phyloP scores from a whole-genome alignment of 2,888 invertebrate species.

The Apamea epomidion region DNA sequence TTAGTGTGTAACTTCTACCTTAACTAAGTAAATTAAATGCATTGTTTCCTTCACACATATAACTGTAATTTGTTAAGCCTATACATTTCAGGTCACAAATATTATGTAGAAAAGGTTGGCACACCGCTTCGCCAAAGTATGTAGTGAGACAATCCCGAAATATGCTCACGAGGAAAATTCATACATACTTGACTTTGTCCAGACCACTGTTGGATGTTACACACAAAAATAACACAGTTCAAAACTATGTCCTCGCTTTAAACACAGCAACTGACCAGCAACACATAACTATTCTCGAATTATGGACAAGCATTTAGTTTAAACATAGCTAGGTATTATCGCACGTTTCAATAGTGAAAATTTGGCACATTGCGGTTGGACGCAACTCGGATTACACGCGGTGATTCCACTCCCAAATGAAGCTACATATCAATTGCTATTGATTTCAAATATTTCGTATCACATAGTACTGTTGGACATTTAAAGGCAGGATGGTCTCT shows the following conservation, averaged over 20 bases:
- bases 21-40: slow-evolving; percentile 2
- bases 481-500: slow-evolving; percentile 22
- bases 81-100: slow-evolving; percentile 5
- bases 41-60: background rate
- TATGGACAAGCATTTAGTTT: slow-evolving; percentile 21
- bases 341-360: slow-evolving; percentile 64
- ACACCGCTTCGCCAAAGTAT: slow-evolving; percentile 6
- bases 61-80: background rate
- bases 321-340: slow-evolving; percentile 28
- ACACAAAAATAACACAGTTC: slow-evolving; percentile 5
- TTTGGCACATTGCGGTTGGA: slow-evolving; percentile 58
- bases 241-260: slow-evolving; percentile 24
- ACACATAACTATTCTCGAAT: slow-evolving; percentile 21
- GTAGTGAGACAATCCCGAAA: slow-evolving; percentile 11
- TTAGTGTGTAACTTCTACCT: background rate
- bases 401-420: slow-evolving; percentile 59
- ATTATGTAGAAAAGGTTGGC: background rate
- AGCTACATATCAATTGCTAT: slow-evolving; percentile 66
- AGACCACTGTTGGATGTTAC: background rate
- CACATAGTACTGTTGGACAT: slow-evolving; percentile 30
- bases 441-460: slow-evolving; percentile 46
- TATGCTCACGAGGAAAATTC: slow-evolving; percentile 11
- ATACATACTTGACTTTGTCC: slow-evolving; percentile 17
- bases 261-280: background rate
- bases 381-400: slow-evolving; percentile 56